A percentile compares a stretch with the other conserved stretches of the same genome.
phyloP scores from a whole-genome alignment of 2,797 vertebrate species.

The Helarctos malayanus region DNA sequence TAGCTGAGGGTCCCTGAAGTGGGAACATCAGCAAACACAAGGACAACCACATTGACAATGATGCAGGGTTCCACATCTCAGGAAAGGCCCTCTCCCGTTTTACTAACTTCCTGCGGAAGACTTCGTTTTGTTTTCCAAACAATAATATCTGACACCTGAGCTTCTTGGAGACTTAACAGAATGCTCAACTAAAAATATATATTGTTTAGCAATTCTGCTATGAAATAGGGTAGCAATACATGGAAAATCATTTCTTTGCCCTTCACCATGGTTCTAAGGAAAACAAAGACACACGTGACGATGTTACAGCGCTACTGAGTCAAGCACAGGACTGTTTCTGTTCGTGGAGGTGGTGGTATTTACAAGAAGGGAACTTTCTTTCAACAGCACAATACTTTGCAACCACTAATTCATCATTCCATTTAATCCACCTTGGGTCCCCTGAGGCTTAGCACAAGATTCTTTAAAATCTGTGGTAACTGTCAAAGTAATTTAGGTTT shows the following conservation, averaged over 20 bases:
- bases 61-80: no score
- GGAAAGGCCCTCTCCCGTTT: neutral
- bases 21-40: neutral
- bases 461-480: conserved; percentile 24
- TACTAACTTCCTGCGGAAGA: neutral
- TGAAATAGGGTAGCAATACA: neutral
- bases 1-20: neutral
- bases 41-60: neutral
- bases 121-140: neutral
- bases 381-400: neutral
- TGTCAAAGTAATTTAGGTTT: conserved; percentile 52
- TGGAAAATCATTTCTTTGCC: neutral
- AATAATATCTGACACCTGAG: neutral
- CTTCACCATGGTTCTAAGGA: neutral
- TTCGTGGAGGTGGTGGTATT: neutral
- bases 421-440: neutral
- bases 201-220: neutral
- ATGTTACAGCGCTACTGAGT: neutral
- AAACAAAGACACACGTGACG: neutral
- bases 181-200: neutral
- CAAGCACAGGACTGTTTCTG: neutral
- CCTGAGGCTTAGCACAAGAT: neutral
- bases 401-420: neutral
- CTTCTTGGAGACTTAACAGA: conserved; percentile 23
- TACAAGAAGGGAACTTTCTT: neutral